Evolutionary conservation across 2,797 vertebrate genomes (phyloP), one percentile per base, ranked within the genome.

Genomic region (Enteromius fasciolatus): DNA sequence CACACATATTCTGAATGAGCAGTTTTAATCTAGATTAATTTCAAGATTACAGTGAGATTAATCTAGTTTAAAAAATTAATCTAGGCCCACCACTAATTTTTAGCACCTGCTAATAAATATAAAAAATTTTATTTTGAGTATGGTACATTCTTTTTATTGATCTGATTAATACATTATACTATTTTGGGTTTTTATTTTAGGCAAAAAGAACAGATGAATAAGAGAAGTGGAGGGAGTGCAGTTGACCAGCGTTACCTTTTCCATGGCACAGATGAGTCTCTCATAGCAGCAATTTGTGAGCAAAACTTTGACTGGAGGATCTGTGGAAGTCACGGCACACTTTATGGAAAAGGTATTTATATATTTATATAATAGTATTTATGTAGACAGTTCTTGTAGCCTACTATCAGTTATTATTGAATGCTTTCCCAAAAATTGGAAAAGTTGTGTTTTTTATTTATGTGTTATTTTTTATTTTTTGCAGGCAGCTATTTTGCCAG

Each of bases 401-500:
- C 25, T 31, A 7, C 14, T 11, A 12, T 25, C 31, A 23, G 41
- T 54, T 31, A 31, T 41, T 28, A 20, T 44, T 28, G 5, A 57
- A 57, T 15, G 8, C 33, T 41, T 67, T 36, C 18, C 39, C 41
- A 73, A 50, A 73, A 10, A 50, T 63, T 48, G 4, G 39, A 3
- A 11, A 3, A n/a, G 14, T 52, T 67, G 11, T 18, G 54, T 31
- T 31, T 52, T 44, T 70, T 6, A 36, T 6, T 36, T 36, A 36
- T 39, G 39, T 44, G 0, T 52, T 20, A 1, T 1, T 52, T 20
- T 28, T 76, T 28, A 61, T 44, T 44, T 44, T 46, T 78, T 44
- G 74, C 87, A 99, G 97, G 97, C 83, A 97, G 96, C 88, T 99
- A 98, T 92, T 99, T 98, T 91, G 97, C 97, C 88, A 95, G 89